Base-by-base conservation (phyloP, 30 jellyfish, hydroid and myxozoan species). In the Cassiopea xamachana region DNA sequence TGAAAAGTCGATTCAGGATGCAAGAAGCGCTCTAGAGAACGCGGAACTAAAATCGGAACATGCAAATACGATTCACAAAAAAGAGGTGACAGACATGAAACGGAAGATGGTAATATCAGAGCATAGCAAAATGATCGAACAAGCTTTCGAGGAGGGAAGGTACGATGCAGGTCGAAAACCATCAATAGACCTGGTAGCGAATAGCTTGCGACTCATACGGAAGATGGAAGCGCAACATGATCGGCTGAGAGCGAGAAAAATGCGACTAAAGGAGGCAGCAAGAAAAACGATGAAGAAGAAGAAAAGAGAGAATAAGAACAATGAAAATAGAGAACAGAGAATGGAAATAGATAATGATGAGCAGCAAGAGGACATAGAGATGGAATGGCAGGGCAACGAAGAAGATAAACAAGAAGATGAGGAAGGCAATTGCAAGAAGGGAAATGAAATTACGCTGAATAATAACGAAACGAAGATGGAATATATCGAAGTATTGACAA, bases 151-250 rank as follows among this genome's bases (percentile, higher is more conserved):
- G 70, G 75, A 67, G 1, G 90, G 64, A 48, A 75, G 75, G 17
- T 44, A 48, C 73, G 51, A 67, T 43, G 12, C 12, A 39, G 71
- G 64, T 46, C 79, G 75, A 27, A 45, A 15, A 17, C 60, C 50
- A 46, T 78, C 95, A 45, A 73, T 17, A n/a, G 69, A 71, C 13
- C 55, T n/a, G 9, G 85, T 88, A 0, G 90, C 95, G 7, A 80
- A 72, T 18, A 89, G 95, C 12, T 8, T 78, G 59, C 48, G 95
- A 50, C 15, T 78, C 7, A 62, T 88, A 1, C 82, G 95, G 27
- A 68, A 88, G 48, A 88, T 88, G 88, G 95, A 88, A 73, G 95
- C 95, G n/a, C 60, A 49, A 46, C 86, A 88, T 15, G 95, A 88
- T 48, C 18, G 95, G 10, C 69, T 88, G 15, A 55, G 72, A 62